phyloP scores from a whole-genome alignment of 2,888 invertebrate genomes.

The Rhagium mordax region DNA sequence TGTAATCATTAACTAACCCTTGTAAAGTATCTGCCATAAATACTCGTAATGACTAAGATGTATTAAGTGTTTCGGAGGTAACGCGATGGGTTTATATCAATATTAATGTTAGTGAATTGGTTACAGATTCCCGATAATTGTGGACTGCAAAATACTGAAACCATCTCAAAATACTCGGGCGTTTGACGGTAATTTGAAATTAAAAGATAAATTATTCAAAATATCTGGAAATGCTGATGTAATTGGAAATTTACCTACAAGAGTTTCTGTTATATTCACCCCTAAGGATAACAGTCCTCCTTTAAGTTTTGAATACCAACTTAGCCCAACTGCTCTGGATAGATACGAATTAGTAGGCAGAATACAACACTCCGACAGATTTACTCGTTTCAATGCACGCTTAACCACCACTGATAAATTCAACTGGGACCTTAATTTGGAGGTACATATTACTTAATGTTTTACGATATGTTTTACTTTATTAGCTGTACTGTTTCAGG shows the following conservation, averaged over 20 bases:
- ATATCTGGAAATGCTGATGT: slow-evolving; percentile 69
- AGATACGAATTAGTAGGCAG: slow-evolving; percentile 61
- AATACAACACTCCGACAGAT: slow-evolving; percentile 68
- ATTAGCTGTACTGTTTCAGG: slow-evolving; percentile 55
- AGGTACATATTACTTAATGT: slow-evolving; percentile 58
- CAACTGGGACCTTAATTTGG: slow-evolving; percentile 69
- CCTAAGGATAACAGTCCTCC: slow-evolving; percentile 68
- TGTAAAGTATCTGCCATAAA: slow-evolving; percentile 6
- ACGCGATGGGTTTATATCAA: slow-evolving; percentile 22
- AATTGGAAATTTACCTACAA: slow-evolving; percentile 66
- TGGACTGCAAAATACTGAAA: slow-evolving; percentile 54
- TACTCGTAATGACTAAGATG: slow-evolving; percentile 3
- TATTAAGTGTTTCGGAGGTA: slow-evolving; percentile 28
- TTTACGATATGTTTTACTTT: background rate
- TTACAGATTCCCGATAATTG: slow-evolving; percentile 59
- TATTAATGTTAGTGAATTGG: slow-evolving; percentile 14
- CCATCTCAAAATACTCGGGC: slow-evolving; percentile 56
- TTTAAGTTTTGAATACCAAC: slow-evolving; percentile 64
- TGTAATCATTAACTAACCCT: background rate
- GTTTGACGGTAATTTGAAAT: slow-evolving; percentile 68
- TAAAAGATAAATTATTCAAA: slow-evolving; percentile 68
- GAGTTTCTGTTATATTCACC: slow-evolving; percentile 68
- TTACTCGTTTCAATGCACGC: slow-evolving; percentile 67
- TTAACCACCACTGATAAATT: slow-evolving; percentile 65
- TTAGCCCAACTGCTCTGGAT: slow-evolving; percentile 58